Evolutionary conservation across 1,140 invertebrate genomes (phyloP).

Genomic region (Tetragnatha versicolor): DNA sequence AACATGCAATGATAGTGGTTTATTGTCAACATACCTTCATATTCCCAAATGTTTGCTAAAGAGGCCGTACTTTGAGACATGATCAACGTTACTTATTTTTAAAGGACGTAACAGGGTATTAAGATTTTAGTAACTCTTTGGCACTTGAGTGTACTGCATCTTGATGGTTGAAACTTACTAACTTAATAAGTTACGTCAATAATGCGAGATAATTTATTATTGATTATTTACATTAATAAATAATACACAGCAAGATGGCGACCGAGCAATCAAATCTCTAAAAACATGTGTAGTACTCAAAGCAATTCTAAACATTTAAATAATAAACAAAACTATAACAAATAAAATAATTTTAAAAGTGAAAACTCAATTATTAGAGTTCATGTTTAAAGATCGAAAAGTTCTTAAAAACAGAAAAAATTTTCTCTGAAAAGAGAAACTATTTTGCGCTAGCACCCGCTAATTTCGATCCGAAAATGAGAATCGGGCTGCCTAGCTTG

Average conservation of each 20-base stretch:
- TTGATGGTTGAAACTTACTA: neutral
- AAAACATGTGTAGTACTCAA: slow-evolving; percentile 49
- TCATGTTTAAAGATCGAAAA: too few species aligned
- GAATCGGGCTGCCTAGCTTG: slow-evolving; percentile 44
- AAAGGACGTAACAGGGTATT: too few species aligned
- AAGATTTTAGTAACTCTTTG: neutral
- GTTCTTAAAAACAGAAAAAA: slow-evolving; percentile 19
- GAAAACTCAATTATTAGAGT: slow-evolving; percentile 29
- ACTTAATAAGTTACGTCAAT: too few species aligned
- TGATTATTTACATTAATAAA: slow-evolving; percentile 28
- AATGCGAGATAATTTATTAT: neutral
- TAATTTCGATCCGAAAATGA: slow-evolving; percentile 54
- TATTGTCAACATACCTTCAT: slow-evolving; percentile 50
- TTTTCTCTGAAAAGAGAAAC: slow-evolving; percentile 1
- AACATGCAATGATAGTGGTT: too few species aligned
- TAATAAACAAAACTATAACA: neutral
- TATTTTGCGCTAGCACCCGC: slow-evolving; percentile 21
- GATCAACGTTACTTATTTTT: slow-evolving; percentile 2
- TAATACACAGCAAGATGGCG: slow-evolving; percentile 49
- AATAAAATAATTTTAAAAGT: slow-evolving; percentile 20
- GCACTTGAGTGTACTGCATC: slow-evolving; percentile 4
- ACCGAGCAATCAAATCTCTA: slow-evolving; percentile 33
- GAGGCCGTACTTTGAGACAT: slow-evolving; percentile 37
- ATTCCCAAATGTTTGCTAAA: slow-evolving; percentile 47
- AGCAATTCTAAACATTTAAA: neutral